Conservation (phyloP, 1,140 invertebrate species). For the Pseudomyrmex cubaensis region DNA sequence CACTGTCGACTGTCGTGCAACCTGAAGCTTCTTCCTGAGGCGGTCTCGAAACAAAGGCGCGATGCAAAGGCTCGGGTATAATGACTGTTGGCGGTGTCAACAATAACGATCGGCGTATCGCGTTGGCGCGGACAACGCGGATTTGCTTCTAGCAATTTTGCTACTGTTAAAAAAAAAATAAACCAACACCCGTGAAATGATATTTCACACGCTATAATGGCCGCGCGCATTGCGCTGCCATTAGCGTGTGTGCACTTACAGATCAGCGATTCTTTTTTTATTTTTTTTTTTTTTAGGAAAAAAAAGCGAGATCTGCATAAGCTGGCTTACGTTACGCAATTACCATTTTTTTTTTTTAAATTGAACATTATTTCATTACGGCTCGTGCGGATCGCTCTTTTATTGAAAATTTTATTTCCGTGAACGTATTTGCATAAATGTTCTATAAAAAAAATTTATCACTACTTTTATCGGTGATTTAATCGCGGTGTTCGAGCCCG, state of each 20-base stretch:
- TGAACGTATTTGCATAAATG: background rate
- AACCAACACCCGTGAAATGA: background rate
- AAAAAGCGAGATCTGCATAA: background rate
- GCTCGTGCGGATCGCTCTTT: background rate
- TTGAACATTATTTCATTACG: background rate
- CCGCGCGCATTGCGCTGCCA: background rate
- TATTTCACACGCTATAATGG: too few relatives aligned
- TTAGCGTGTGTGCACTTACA: background rate
- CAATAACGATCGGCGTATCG: background rate
- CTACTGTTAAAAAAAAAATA: background rate
- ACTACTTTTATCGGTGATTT: background rate
- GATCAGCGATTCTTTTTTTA: background rate
- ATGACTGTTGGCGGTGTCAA: slow-evolving; percentile 8
- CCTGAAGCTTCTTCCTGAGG: slow-evolving; percentile 67
- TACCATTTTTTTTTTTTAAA: background rate
- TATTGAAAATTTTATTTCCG: slow-evolving; percentile 4
- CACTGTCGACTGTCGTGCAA: slow-evolving; percentile 76
- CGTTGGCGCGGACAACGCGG: background rate
- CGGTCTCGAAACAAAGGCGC: slow-evolving; percentile 54
- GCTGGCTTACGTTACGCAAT: background rate
- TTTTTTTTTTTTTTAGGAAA: background rate
- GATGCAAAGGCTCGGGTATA: slow-evolving; percentile 28
- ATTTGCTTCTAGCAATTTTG: background rate
- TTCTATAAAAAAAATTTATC: background rate
- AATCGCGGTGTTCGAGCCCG: slow-evolving; percentile 57